These are phyloP conservation scores for Heteronetta atricapilla DNA, from an alignment of 2,113 vertebrate genomes.

Conservation along the genomic window DNA sequence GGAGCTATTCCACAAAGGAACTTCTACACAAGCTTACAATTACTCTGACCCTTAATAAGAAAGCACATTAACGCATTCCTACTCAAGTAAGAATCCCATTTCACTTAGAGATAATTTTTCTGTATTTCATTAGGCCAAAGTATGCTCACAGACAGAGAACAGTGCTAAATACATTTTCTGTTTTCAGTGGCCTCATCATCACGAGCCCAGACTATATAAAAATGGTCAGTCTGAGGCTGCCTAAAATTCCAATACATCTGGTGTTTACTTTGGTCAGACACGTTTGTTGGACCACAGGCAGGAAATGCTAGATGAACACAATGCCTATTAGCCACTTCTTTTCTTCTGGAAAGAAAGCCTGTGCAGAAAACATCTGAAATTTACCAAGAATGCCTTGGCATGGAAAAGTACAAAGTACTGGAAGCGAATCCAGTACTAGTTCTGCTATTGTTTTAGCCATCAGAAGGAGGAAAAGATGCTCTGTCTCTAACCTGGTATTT, in stretches of 20 bases:
- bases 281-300: rapidly evolving
- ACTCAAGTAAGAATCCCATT: not conserved
- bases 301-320: not conserved
- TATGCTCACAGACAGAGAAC: rapidly evolving
- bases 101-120: rapidly evolving
- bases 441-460: too few relatives aligned
- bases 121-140: rapidly evolving
- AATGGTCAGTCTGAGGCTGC: not conserved
- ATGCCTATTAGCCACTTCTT: rapidly evolving
- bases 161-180: not conserved
- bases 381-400: not conserved
- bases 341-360: not conserved
- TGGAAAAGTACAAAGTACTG: not conserved
- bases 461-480: not conserved
- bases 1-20: not conserved
- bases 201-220: rapidly evolving
- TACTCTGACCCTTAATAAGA: not conserved
- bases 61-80: not conserved
- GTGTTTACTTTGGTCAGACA: rapidly evolving
- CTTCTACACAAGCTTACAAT: too few relatives aligned
- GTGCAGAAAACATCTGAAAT: not conserved
- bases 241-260: rapidly evolving
- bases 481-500: rapidly evolving
- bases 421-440: too few relatives aligned
- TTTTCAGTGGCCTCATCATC: rapidly evolving